Percentiles rank a stretch among this genome's conserved stretches.
Conservation (phyloP, 2,113 vertebrate genomes). For the Lucifuga dentata region DNA sequence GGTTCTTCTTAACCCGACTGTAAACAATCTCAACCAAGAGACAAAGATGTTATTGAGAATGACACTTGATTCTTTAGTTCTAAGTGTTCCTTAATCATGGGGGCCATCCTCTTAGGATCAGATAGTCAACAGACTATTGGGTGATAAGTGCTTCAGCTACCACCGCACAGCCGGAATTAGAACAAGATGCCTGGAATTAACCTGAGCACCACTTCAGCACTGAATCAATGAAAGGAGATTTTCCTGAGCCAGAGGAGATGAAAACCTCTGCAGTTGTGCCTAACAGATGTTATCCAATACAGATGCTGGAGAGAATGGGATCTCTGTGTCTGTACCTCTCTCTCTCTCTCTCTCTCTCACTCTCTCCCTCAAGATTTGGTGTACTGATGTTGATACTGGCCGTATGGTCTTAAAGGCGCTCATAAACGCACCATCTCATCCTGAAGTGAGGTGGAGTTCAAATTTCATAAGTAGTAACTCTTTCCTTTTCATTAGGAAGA, state of each 20-base stretch:
- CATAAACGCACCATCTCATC: conserved; percentile 46
- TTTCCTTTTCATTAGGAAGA: conserved; percentile 46
- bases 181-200: conserved; percentile 64
- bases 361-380: conserved; percentile 10
- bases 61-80: background rate
- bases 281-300: conserved; percentile 56
- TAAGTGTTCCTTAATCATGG: conserved; percentile 1
- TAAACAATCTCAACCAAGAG: background rate
- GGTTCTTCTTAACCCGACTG: background rate
- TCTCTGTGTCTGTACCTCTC: background rate
- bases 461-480: too few species aligned
- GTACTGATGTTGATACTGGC: conserved; percentile 45
- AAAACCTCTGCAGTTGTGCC: conserved; percentile 56
- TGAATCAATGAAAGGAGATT: conserved; percentile 70
- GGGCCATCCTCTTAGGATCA: background rate
- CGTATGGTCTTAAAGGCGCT: conserved; percentile 49
- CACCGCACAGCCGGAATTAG: conserved; percentile 3
- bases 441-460: too few species aligned
- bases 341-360: conserved; percentile 1
- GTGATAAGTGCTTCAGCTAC: conserved; percentile 17
- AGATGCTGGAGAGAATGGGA: background rate
- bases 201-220: conserved; percentile 55
- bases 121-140: conserved; percentile 6
- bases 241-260: conserved; percentile 62
- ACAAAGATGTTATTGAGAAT: background rate